Evolutionary conservation across 2,888 invertebrate genomes (phyloP).

Genomic region (Metacarcinus magister): DNA sequence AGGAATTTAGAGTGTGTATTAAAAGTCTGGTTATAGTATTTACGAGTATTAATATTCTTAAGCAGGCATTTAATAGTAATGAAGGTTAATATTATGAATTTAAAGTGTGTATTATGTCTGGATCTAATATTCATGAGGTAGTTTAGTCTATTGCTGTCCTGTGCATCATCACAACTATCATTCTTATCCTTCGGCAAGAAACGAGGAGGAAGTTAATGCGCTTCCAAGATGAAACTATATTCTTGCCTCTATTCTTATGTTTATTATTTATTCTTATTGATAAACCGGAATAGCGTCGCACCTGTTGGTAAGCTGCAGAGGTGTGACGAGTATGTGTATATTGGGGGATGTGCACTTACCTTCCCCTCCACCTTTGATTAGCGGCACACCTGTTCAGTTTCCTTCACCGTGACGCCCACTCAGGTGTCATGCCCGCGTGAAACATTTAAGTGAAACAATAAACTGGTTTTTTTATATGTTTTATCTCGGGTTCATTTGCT

Average conservation of each 20-base stretch:
- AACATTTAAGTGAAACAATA: background rate
- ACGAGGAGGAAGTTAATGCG: too few species aligned
- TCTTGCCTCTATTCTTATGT: background rate
- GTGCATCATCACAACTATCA: background rate
- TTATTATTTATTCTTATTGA: background rate
- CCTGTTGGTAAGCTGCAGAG: background rate
- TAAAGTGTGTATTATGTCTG: background rate
- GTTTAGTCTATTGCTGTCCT: background rate
- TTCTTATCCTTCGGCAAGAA: too few species aligned
- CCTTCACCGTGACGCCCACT: background rate
- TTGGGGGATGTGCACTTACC: background rate
- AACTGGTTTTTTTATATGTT: background rate
- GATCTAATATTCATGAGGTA: background rate
- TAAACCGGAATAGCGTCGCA: background rate
- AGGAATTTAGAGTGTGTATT: background rate
- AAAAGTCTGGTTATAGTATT: background rate
- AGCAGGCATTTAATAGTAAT: background rate
- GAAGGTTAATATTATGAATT: background rate
- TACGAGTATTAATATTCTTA: background rate
- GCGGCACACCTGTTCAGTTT: background rate
- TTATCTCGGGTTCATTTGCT: background rate
- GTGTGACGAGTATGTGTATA: background rate
- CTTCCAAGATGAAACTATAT: too few species aligned
- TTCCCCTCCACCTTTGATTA: background rate
- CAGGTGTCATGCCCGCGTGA: background rate